Conservation (phyloP, 1,140 invertebrate genomes). For the Pseudomyrmex concolor region DNA sequence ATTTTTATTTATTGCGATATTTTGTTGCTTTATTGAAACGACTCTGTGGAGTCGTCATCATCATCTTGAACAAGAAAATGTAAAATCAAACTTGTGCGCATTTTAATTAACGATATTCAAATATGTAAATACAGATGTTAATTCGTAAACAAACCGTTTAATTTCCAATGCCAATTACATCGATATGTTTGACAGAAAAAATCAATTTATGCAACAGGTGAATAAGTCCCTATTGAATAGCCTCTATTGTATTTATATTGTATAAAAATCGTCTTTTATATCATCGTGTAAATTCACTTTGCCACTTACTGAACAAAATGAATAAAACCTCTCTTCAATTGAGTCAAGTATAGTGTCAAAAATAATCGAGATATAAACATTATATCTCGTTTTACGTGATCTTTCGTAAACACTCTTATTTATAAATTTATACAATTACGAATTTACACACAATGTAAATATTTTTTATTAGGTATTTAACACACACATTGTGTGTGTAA, state of each 20-base stretch:
- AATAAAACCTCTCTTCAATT: neutral
- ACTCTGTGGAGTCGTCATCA: no score
- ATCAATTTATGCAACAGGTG: slow-evolving; percentile 7
- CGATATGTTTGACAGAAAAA: neutral
- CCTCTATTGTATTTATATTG: neutral
- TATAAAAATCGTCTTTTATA: neutral
- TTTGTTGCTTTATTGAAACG: no score
- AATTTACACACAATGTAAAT: no score
- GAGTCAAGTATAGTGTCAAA: neutral
- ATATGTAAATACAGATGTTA: slow-evolving; percentile 24
- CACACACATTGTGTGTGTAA: no score
- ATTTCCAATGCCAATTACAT: neutral
- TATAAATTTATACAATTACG: no score
- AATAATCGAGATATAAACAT: neutral
- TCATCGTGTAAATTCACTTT: neutral
- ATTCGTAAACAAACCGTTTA: neutral
- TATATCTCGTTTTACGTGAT: no score
- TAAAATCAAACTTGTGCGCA: no score
- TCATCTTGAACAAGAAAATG: no score
- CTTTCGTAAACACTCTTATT: no score
- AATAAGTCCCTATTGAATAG: neutral
- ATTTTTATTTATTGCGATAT: no score
- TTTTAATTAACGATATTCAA: neutral
- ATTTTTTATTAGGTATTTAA: no score
- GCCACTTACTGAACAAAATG: neutral